These are phyloP conservation scores for Pseudopleuronectes americanus DNA, from an alignment of 2,797 vertebrate genomes.

Conservation along the genomic window DNA sequence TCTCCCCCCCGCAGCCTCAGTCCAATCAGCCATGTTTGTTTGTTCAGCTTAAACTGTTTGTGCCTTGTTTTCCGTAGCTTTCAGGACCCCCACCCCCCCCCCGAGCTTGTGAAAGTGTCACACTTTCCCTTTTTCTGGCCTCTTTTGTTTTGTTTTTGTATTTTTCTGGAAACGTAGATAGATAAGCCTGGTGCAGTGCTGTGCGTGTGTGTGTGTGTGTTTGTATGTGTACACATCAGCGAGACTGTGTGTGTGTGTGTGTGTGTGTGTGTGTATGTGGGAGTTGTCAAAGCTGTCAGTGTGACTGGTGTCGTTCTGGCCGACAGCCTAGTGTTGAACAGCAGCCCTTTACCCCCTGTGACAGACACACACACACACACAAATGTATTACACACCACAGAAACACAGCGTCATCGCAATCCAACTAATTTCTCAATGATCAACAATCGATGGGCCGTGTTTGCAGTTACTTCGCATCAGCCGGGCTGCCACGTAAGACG, in stretches of 20 bases:
- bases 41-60: constrained; percentile 85
- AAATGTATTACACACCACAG: constrained; percentile 40
- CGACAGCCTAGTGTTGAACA: constrained; percentile 72
- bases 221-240: constrained; percentile 10
- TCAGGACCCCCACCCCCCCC: constrained; percentile 43
- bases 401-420: constrained; percentile 16
- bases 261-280: constrained; percentile 24
- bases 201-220: constrained; percentile 21
- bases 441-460: constrained; percentile 25
- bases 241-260: constrained; percentile 5
- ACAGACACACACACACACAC: constrained; percentile 62
- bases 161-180: constrained; percentile 65
- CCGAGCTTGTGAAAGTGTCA: constrained; percentile 72
- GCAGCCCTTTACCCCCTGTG: constrained; percentile 62
- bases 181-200: constrained; percentile 66
- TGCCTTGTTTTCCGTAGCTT: constrained; percentile 76
- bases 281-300: constrained; percentile 75
- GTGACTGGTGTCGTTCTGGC: constrained; percentile 73
- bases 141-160: constrained; percentile 54
- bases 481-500: not conserved
- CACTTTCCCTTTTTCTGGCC: constrained; percentile 47
- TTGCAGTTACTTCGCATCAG: constrained; percentile 35
- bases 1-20: constrained; percentile 60
- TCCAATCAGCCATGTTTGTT: constrained; percentile 83
- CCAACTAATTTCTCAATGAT: constrained; percentile 49